phyloP scores from a whole-genome alignment of 2,888 invertebrate species.

The Synergus gifuensis region DNA sequence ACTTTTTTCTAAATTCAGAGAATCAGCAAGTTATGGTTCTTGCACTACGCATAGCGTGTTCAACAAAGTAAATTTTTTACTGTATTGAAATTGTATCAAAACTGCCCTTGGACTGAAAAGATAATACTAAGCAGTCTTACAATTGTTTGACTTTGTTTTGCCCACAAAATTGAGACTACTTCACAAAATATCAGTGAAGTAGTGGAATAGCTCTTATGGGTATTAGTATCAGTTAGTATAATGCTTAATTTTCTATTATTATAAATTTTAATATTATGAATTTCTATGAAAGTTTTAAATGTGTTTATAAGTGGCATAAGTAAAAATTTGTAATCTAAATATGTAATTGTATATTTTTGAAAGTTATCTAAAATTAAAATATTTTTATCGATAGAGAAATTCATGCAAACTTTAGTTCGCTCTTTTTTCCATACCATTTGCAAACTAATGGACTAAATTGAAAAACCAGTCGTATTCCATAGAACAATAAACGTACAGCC shows the following conservation, averaged over 20 bases:
- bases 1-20: not conserved
- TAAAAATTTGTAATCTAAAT: not conserved
- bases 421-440: not conserved
- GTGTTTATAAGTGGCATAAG: not conserved
- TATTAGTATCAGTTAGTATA: not conserved
- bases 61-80: not conserved
- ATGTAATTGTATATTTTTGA: no score
- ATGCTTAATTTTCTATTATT: not conserved
- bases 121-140: conserved; percentile 63
- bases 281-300: not conserved
- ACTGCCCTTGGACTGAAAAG: conserved; percentile 60
- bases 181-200: conserved; percentile 54
- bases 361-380: not conserved
- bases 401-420: not conserved
- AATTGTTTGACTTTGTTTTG: conserved; percentile 64
- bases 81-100: conserved; percentile 56
- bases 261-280: not conserved
- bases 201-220: conserved; percentile 60
- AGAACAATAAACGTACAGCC: not conserved
- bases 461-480: not conserved
- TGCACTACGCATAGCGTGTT: conserved; percentile 5
- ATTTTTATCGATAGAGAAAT: not conserved
- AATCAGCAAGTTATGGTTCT: conserved; percentile 2
- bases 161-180: conserved; percentile 59
- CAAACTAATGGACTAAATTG: not conserved